phyloP scores from a whole-genome alignment of 2,888 invertebrate genomes.

The Mimas tiliae region DNA sequence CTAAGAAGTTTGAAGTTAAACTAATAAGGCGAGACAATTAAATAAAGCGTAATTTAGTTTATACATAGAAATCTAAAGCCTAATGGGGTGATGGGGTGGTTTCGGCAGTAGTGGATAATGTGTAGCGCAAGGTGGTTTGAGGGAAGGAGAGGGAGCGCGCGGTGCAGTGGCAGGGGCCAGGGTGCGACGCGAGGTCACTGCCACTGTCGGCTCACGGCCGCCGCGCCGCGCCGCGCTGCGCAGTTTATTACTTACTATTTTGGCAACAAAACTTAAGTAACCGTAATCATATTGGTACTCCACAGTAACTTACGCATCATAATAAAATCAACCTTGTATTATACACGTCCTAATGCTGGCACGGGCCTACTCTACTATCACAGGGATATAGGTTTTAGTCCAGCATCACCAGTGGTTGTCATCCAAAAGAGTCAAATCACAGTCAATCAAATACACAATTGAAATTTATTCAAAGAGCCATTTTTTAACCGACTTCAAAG shows the following conservation, averaged over 20 bases:
- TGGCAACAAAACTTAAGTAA: conserved; percentile 69
- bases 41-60: conserved; percentile 25
- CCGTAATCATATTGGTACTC: conserved; percentile 35
- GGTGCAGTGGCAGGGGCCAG: conserved; percentile 83
- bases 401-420: too few relatives aligned
- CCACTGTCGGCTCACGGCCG: conserved; percentile 72
- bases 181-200: conserved; percentile 86
- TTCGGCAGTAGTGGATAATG: conserved; percentile 40
- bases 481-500: too few relatives aligned
- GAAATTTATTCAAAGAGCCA: too few relatives aligned
- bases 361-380: too few relatives aligned
- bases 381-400: too few relatives aligned
- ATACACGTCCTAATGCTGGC: too few relatives aligned
- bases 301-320: neutral
- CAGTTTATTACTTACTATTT: conserved; percentile 67
- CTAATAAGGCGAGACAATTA: neutral
- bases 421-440: too few relatives aligned
- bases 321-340: too few relatives aligned
- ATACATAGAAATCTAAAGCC: conserved; percentile 7
- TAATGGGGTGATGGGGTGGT: conserved; percentile 34
- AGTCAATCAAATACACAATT: too few relatives aligned
- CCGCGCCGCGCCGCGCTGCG: conserved; percentile 29
- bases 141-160: conserved; percentile 52
- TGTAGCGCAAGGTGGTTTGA: conserved; percentile 45
- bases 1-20: neutral